A percentile compares a stretch with the other conserved stretches of the same genome.
Conservation (phyloP, 1,140 invertebrate species). For the Trinorchestia longiramus region DNA sequence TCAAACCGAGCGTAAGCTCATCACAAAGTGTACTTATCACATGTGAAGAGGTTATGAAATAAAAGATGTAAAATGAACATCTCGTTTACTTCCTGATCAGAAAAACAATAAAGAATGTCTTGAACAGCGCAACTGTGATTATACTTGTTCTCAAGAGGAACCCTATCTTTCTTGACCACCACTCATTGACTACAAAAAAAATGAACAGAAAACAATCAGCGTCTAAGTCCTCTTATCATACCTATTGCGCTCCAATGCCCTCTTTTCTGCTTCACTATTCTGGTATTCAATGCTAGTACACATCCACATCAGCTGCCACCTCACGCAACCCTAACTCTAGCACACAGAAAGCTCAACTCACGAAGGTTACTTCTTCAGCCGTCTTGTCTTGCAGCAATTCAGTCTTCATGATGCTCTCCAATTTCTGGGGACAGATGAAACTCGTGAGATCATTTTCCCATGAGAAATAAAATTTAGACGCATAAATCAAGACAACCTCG, state of each 20-base stretch:
- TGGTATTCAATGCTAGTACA: too few species aligned
- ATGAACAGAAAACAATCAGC: not conserved
- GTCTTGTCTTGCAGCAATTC: constrained; percentile 3
- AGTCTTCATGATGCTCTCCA: constrained; percentile 24
- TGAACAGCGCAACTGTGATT: not conserved
- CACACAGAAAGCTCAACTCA: not conserved
- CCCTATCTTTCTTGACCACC: not conserved
- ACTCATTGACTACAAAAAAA: not conserved
- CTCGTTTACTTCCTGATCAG: not conserved
- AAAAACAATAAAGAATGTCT: not conserved
- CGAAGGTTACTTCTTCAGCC: constrained; percentile 3
- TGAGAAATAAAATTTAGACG: not conserved
- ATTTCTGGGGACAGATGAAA: not conserved
- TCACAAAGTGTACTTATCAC: not conserved
- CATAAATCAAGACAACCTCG: not conserved
- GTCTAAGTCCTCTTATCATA: not conserved
- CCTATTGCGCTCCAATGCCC: not conserved
- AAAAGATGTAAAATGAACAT: not conserved
- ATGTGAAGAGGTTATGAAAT: not conserved
- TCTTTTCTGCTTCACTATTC: not conserved
- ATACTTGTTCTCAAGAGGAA: not conserved
- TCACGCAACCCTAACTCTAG: not conserved
- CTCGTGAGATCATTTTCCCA: not conserved
- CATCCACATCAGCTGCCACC: not conserved
- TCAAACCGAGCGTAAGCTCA: not conserved